These are phyloP conservation scores for Mormyrops boulengeri DNA, from an alignment of 2,797 vertebrate species.

Conservation along the genomic window DNA sequence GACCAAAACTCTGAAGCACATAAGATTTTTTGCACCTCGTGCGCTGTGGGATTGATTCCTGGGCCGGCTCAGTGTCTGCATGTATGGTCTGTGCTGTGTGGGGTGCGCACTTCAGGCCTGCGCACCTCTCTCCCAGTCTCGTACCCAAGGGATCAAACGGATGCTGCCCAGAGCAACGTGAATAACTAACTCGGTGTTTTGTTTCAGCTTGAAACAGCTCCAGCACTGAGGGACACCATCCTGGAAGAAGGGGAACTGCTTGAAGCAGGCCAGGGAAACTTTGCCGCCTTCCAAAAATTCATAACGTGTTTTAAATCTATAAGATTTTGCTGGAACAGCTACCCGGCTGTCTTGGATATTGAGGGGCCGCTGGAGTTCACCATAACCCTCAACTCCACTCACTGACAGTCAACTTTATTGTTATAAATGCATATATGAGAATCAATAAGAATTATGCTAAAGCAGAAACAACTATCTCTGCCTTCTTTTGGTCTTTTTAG, in stretches of 20 bases:
- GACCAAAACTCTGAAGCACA: neutral
- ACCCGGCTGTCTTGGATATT: neutral
- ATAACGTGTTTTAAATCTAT: neutral
- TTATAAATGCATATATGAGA: neutral
- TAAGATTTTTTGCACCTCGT: neutral
- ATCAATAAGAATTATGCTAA: neutral
- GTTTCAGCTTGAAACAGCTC: conserved; percentile 64
- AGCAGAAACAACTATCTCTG: neutral
- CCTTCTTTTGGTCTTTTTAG: conserved; percentile 1
- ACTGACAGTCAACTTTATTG: neutral
- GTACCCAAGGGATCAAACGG: neutral
- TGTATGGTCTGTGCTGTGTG: neutral
- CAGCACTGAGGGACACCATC: conserved; percentile 50
- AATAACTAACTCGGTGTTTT: conserved; percentile 23
- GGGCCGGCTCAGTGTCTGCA: neutral
- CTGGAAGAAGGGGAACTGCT: neutral
- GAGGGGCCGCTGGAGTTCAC: neutral
- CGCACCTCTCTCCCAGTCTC: neutral
- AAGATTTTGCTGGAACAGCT: neutral
- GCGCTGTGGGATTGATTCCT: neutral
- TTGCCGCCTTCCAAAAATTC: neutral
- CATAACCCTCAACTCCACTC: neutral
- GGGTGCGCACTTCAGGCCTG: neutral
- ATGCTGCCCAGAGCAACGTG: neutral
- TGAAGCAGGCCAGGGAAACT: neutral